Conservation (phyloP, 2,113 vertebrate species). For the Crocuta crocuta region DNA sequence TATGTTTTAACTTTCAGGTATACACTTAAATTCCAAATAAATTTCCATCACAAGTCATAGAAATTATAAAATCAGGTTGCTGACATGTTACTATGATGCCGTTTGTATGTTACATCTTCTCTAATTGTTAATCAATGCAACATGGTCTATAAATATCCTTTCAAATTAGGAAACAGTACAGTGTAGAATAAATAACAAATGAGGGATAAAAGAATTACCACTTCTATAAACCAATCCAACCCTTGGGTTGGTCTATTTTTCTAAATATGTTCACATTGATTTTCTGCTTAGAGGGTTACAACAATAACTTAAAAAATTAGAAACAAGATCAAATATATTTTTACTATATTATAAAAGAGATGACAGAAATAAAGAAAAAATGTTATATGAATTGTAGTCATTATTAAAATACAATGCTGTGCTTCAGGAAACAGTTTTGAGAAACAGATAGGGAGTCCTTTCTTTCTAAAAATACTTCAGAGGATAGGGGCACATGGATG, state of each 20-base stretch:
- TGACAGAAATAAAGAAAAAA: neutral
- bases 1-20: neutral
- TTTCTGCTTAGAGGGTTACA: neutral
- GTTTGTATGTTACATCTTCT: neutral
- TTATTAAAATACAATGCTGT: neutral
- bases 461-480: neutral
- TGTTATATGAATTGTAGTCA: neutral
- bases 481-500: neutral
- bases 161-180: neutral
- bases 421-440: neutral
- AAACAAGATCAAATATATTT: neutral
- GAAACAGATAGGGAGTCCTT: neutral
- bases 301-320: neutral
- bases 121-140: neutral
- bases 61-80: neutral
- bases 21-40: neutral
- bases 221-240: neutral
- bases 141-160: neutral
- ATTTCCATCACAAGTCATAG: neutral
- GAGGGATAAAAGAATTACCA: neutral
- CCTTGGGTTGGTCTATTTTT: neutral
- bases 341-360: neutral
- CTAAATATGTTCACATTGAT: neutral
- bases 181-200: neutral
- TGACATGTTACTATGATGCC: neutral